A percentile compares a stretch with the other conserved stretches of the same genome.
phyloP scores from a whole-genome alignment of 2,888 invertebrate species.

The Drosophila neotestacea region DNA sequence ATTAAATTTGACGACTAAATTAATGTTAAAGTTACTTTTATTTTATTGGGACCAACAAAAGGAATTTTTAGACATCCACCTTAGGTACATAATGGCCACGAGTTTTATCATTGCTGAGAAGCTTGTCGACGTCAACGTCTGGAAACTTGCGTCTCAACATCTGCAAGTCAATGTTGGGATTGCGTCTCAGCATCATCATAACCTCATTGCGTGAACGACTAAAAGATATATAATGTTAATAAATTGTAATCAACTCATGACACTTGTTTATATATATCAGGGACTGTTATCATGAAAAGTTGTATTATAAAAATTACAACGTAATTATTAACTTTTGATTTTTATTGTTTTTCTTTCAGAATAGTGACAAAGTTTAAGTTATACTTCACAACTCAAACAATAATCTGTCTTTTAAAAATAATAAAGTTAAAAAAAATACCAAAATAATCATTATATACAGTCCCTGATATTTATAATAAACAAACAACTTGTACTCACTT shows the following conservation, averaged over 20 bases:
- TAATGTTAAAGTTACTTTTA: conserved; percentile 42
- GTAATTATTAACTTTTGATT: no score
- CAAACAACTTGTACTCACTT: conserved; percentile 84
- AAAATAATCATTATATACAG: no score
- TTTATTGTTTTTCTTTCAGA: no score
- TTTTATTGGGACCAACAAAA: conserved; percentile 30
- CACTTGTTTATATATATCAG: no score
- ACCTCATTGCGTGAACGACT: conserved; percentile 89
- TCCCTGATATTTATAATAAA: no score
- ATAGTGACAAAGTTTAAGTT: no score
- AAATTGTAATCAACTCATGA: neutral
- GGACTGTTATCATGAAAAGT: no score
- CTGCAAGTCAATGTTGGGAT: conserved; percentile 91
- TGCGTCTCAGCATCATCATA: conserved; percentile 89
- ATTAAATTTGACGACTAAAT: conserved; percentile 78
- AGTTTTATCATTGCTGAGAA: conserved; percentile 87
- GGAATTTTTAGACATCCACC: conserved; percentile 58
- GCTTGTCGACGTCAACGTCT: conserved; percentile 90
- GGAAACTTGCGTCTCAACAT: conserved; percentile 91
- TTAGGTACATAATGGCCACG: conserved; percentile 88
- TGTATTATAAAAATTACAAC: no score
- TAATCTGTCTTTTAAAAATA: no score
- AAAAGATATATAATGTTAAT: conserved; percentile 22
- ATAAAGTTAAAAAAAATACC: no score
- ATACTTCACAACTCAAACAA: no score